Conservation (phyloP, 2,888 invertebrate genomes). For the Apamea sordens region DNA sequence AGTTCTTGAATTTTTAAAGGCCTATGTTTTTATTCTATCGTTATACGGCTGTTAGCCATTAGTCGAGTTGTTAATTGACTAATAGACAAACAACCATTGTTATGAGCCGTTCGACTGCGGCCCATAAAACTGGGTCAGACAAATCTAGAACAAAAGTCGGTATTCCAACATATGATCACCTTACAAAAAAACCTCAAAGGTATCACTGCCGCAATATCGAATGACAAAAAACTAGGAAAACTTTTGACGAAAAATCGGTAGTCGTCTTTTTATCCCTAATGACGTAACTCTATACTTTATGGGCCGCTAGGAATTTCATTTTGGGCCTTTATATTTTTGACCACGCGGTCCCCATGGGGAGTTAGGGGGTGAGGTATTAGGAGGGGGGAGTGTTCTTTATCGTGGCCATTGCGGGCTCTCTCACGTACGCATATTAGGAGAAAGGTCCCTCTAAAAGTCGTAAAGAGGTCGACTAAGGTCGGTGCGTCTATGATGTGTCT, state of each 20-base stretch:
- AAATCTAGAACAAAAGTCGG: slow-evolving; percentile 31
- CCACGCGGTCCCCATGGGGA: slow-evolving; percentile 73
- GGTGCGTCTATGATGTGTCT: slow-evolving; percentile 74
- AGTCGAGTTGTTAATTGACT: slow-evolving; percentile 48
- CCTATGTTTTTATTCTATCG: slow-evolving; percentile 8
- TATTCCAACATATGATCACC: slow-evolving; percentile 33
- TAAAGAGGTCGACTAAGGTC: slow-evolving; percentile 83
- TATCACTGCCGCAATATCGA: slow-evolving; percentile 63
- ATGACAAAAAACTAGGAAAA: slow-evolving; percentile 61
- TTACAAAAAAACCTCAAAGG: slow-evolving; percentile 55
- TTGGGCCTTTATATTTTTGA: slow-evolving; percentile 86
- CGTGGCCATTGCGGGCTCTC: slow-evolving; percentile 77
- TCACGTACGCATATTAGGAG: slow-evolving; percentile 85
- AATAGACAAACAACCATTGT: slow-evolving; percentile 55
- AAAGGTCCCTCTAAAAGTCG: slow-evolving; percentile 81
- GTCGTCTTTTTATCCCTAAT: slow-evolving; percentile 78
- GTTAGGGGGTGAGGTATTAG: slow-evolving; percentile 37
- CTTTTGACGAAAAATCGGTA: slow-evolving; percentile 67
- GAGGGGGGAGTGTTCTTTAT: slow-evolving; percentile 75
- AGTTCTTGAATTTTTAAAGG: slow-evolving; percentile 1
- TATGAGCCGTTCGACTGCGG: slow-evolving; percentile 22
- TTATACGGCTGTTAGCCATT: slow-evolving; percentile 31
- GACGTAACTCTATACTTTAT: slow-evolving; percentile 89
- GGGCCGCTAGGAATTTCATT: slow-evolving; percentile 86
- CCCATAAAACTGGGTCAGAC: slow-evolving; percentile 42